Conservation (phyloP, 64 coral and sea anemone species). For the Stylophora pistillata region DNA sequence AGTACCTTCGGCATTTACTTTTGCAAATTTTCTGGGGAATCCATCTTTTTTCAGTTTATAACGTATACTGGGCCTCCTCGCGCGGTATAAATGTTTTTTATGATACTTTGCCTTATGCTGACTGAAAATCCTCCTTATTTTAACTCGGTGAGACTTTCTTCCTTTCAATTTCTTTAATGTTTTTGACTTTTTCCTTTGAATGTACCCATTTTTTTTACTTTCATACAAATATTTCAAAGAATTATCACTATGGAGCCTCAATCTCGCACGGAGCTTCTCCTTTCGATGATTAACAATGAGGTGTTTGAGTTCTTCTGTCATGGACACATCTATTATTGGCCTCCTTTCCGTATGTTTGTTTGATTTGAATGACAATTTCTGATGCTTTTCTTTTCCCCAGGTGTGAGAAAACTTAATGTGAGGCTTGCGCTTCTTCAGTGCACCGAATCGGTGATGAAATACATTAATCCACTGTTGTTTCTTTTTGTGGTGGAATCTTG, state of each 20-base stretch:
- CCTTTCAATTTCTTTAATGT: neutral
- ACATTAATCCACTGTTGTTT: constrained; percentile 16
- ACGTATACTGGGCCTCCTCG: no score
- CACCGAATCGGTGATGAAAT: neutral
- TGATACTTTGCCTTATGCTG: neutral
- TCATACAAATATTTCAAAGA: neutral
- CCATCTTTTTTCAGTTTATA: neutral
- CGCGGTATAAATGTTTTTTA: neutral
- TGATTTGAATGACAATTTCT: neutral
- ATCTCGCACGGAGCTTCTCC: neutral
- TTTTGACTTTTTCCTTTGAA: neutral
- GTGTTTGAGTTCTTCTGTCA: constrained; percentile 18
- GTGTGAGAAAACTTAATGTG: constrained; percentile 1
- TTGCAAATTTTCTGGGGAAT: neutral
- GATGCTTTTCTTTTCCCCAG: constrained; percentile 8
- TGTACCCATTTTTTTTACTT: neutral
- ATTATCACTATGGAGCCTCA: neutral
- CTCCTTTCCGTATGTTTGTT: neutral
- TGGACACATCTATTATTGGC: neutral
- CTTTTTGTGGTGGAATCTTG: neutral
- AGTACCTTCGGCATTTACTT: neutral
- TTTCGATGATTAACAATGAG: constrained; percentile 13
- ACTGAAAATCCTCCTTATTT: neutral
- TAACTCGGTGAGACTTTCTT: neutral
- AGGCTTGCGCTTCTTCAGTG: neutral